These are phyloP conservation scores for Caretta caretta DNA, from an alignment of 2,113 vertebrate genomes.

Conservation along the genomic window DNA sequence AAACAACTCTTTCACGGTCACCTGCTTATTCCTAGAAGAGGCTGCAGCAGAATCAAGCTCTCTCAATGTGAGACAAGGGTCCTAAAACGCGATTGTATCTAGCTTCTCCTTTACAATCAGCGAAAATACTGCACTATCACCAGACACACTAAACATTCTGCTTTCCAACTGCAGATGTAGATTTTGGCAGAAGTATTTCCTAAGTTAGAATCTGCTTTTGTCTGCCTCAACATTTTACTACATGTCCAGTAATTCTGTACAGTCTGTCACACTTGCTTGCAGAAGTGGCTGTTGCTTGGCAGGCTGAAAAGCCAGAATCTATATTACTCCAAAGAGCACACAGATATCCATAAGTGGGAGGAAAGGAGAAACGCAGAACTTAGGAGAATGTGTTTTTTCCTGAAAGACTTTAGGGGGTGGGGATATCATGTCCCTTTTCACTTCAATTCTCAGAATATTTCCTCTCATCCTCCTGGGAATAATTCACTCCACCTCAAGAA, in stretches of 20 bases:
- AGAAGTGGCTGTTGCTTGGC: background rate
- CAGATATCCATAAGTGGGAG: background rate
- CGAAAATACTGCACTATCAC: background rate
- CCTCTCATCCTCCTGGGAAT: background rate
- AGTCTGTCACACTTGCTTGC: background rate
- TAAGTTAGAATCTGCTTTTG: background rate
- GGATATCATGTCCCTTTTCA: background rate
- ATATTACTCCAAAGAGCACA: background rate
- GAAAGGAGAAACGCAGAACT: background rate
- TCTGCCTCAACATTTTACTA: background rate
- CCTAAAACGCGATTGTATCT: background rate
- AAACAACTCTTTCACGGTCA: slow-evolving; percentile 31
- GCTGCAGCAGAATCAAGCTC: slow-evolving; percentile 1
- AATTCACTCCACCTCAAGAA: background rate
- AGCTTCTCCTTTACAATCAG: background rate
- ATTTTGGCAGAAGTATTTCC: slow-evolving; percentile 29
- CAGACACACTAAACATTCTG: background rate
- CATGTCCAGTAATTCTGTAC: background rate
- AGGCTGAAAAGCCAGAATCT: background rate
- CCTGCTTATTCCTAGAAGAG: slow-evolving; percentile 10
- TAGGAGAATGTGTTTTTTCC: slow-evolving; percentile 21
- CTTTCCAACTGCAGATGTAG: background rate
- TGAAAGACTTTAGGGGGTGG: background rate
- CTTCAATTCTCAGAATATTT: background rate
- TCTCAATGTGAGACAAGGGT: background rate